phyloP scores from a whole-genome alignment of 2,888 invertebrate genomes.

The Pseudococcus jackbeardsleyi region DNA sequence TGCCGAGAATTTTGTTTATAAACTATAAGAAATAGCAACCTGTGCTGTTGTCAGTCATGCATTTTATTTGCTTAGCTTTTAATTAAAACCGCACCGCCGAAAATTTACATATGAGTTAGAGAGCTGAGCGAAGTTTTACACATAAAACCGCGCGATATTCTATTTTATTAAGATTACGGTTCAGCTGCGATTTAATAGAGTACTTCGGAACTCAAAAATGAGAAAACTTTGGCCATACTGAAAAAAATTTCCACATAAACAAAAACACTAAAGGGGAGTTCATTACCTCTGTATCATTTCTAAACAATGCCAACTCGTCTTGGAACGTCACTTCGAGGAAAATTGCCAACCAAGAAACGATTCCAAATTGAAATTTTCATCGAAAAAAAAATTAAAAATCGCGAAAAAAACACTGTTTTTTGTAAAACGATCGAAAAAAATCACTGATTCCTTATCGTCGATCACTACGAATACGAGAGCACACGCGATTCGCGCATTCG shows the following conservation, averaged over 20 bases:
- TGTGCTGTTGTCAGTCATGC: not conserved
- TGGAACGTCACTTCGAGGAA: not conserved
- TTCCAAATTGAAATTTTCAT: not conserved
- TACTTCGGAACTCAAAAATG: not conserved
- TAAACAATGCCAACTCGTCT: not conserved
- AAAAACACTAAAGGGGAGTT: slow-evolving; percentile 22
- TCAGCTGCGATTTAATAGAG: not conserved
- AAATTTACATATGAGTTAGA: not conserved
- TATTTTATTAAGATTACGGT: not conserved
- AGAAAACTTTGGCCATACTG: not conserved
- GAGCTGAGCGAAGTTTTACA: not conserved
- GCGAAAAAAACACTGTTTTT: not conserved
- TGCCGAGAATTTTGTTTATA: no score
- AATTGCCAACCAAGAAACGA: not conserved
- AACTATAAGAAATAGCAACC: not conserved
- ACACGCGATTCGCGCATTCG: slow-evolving; percentile 26
- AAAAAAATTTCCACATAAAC: no score
- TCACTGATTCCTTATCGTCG: slow-evolving; percentile 34
- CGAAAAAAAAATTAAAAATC: not conserved
- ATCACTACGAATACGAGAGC: slow-evolving; percentile 46
- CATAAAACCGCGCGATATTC: not conserved
- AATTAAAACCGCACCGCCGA: not conserved
- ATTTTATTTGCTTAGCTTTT: slow-evolving; percentile 3
- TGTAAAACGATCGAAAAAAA: not conserved
- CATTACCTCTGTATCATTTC: slow-evolving; percentile 52